phyloP scores from a whole-genome alignment of 1,140 invertebrate species.

The Triops longicaudatus region DNA sequence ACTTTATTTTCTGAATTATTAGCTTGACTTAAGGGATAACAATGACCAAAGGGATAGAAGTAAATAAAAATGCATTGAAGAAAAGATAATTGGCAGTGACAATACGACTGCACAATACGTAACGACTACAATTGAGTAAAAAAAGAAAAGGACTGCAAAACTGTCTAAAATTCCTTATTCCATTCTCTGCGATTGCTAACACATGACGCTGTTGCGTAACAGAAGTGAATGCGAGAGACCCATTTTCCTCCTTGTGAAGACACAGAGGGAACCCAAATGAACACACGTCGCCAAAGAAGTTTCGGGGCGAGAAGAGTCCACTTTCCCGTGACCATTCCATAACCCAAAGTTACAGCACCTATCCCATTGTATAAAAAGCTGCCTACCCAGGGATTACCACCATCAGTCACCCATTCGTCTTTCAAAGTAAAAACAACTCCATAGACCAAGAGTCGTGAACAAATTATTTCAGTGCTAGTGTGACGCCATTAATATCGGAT shows the following conservation, averaged over 20 bases:
- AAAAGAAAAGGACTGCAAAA: no score
- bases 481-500: neutral
- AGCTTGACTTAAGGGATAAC: no score
- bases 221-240: neutral
- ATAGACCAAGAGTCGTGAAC: neutral
- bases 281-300: neutral
- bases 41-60: no score
- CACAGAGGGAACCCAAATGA: neutral
- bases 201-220: neutral
- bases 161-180: neutral
- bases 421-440: neutral
- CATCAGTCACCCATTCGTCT: neutral
- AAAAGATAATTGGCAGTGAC: no score
- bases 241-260: neutral
- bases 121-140: no score
- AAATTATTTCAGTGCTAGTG: neutral
- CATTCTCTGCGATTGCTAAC: neutral
- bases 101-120: no score
- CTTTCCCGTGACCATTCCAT: neutral
- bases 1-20: no score
- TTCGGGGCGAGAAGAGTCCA: neutral
- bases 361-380: neutral
- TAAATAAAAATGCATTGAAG: no score
- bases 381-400: neutral
- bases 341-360: neutral